These are phyloP conservation scores for Todus mexicanus DNA, from an alignment of 2,797 vertebrate species.

Conservation along the genomic window DNA sequence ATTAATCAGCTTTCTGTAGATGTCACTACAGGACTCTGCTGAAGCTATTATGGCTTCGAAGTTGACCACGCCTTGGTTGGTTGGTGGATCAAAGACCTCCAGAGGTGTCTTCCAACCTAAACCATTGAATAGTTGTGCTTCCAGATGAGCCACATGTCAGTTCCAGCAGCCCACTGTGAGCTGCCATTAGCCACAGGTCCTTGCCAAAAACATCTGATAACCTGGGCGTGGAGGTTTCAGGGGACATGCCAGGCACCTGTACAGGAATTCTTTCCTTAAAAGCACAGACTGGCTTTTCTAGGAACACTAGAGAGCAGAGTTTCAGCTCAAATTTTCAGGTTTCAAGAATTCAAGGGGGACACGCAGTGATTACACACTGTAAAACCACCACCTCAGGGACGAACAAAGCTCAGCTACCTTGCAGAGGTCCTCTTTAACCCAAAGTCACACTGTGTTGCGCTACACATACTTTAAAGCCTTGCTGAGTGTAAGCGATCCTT, in stretches of 20 bases:
- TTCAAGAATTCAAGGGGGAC: neutral
- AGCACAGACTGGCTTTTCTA: neutral
- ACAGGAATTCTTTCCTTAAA: neutral
- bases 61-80: neutral
- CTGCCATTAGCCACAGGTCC: too few relatives aligned
- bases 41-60: neutral
- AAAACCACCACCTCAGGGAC: neutral
- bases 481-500: neutral
- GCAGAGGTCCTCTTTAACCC: neutral
- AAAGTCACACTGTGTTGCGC: neutral
- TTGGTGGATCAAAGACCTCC: neutral
- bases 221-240: neutral
- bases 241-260: too few relatives aligned
- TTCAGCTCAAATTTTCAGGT: neutral
- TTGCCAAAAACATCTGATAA: neutral
- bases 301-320: neutral
- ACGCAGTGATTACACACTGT: neutral
- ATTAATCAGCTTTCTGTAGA: neutral
- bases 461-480: neutral
- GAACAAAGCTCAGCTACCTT: neutral
- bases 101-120: neutral
- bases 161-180: neutral
- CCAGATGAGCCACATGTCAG: rapidly evolving
- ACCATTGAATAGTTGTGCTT: too few relatives aligned
- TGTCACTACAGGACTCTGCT: neutral